Conservation (phyloP, 2,888 invertebrate species). For the Acrobasis consociella region DNA sequence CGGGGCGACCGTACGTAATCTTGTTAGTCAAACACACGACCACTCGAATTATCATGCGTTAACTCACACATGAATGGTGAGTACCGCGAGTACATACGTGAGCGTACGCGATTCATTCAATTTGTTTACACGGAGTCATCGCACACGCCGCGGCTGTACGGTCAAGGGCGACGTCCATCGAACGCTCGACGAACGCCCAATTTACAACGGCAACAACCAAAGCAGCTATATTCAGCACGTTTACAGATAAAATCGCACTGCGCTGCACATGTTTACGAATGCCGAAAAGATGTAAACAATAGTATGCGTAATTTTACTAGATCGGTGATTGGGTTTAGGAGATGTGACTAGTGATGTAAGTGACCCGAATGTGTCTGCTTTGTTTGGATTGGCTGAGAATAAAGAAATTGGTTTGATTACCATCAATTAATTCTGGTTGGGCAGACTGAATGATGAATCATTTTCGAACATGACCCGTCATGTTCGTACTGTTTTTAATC, state of each 20-base stretch:
- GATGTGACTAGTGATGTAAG: constrained; percentile 14
- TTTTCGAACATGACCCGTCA: constrained; percentile 7
- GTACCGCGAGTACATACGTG: constrained; percentile 53
- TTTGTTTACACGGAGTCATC: constrained; percentile 70
- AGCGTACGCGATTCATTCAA: constrained; percentile 80
- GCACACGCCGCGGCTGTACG: constrained; percentile 59
- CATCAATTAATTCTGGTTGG: constrained; percentile 17
- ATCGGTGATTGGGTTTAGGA: neutral
- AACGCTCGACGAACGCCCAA: constrained; percentile 52
- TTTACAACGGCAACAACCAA: constrained; percentile 40
- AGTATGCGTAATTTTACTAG: constrained; percentile 10
- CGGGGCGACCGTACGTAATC: constrained; percentile 47
- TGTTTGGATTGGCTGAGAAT: constrained; percentile 19
- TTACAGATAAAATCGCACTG: constrained; percentile 20
- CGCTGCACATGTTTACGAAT: constrained; percentile 51
- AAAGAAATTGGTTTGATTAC: constrained; percentile 18
- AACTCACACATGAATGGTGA: constrained; percentile 78
- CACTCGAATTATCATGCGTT: constrained; percentile 72
- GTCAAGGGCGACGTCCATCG: constrained; percentile 76
- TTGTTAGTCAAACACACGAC: constrained; percentile 63
- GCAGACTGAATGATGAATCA: constrained; percentile 13
- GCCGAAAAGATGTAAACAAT: constrained; percentile 38
- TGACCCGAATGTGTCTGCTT: constrained; percentile 23
- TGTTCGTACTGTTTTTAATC: neutral
- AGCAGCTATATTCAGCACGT: constrained; percentile 38